Percentiles rank a stretch among this genome's conserved stretches.
Evolutionary conservation across 2,888 invertebrate species (phyloP).

Genomic region (Bursaphelenchus okinawaensis): DNA sequence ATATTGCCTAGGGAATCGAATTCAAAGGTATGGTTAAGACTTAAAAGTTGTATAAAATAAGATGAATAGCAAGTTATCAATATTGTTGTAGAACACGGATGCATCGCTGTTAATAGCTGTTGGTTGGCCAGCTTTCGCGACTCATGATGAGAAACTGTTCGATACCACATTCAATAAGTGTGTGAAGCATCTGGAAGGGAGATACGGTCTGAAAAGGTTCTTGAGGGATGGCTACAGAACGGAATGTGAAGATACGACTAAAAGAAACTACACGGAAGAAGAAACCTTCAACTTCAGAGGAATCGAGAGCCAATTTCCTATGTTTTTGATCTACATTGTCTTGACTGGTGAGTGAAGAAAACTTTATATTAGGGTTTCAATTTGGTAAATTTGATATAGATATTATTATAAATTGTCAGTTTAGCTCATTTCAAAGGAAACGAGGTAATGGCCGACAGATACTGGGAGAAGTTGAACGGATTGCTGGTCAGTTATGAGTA

Average conservation of each 20-base stretch:
- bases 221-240: constrained; percentile 88
- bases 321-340: constrained; percentile 89
- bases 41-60: constrained; percentile 12
- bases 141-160: constrained; percentile 85
- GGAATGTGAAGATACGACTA: constrained; percentile 74
- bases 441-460: constrained; percentile 84
- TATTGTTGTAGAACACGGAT: constrained; percentile 76
- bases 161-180: constrained; percentile 76
- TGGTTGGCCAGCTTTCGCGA: constrained; percentile 95
- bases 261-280: constrained; percentile 78
- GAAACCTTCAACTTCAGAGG: constrained; percentile 89
- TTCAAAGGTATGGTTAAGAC: constrained; percentile 73
- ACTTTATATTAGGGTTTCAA: background rate
- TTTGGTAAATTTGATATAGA: background rate
- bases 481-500: constrained; percentile 75
- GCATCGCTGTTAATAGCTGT: constrained; percentile 83
- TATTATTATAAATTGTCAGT: background rate
- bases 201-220: constrained; percentile 83
- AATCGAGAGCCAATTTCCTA: constrained; percentile 94
- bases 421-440: constrained; percentile 62
- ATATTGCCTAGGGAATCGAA: constrained; percentile 93
- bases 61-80: background rate
- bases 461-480: constrained; percentile 76
- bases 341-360: constrained; percentile 71
- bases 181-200: constrained; percentile 68